phyloP scores from a whole-genome alignment of 2,888 invertebrate species.

The Stictocephala bisonia region DNA sequence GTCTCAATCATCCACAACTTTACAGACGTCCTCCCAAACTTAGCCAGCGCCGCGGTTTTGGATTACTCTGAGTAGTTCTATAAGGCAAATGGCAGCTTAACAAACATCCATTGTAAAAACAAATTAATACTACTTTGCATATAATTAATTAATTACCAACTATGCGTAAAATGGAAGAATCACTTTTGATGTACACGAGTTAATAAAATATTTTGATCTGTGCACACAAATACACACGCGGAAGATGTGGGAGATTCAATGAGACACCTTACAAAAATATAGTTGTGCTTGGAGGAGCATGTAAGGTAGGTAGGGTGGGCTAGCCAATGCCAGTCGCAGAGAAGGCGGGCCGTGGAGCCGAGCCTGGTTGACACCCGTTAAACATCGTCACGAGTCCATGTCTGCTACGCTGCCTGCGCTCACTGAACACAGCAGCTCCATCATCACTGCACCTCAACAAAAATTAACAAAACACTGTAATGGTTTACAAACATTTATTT shows the following conservation, averaged over 20 bases:
- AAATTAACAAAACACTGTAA: no score
- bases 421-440: not conserved
- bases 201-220: constrained; percentile 33
- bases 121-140: constrained; percentile 27
- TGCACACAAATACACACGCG: constrained; percentile 7
- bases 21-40: no score
- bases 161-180: constrained; percentile 32
- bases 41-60: no score
- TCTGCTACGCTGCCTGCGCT: constrained; percentile 19
- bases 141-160: constrained; percentile 12
- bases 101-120: constrained; percentile 30
- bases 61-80: no score
- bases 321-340: constrained; percentile 45
- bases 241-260: constrained; percentile 20
- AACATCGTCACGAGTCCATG: constrained; percentile 50
- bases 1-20: no score
- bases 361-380: constrained; percentile 9
- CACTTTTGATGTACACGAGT: constrained; percentile 26
- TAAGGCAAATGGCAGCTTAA: constrained; percentile 47
- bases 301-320: not conserved
- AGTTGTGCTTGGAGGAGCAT: constrained; percentile 23
- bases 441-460: constrained; percentile 17
- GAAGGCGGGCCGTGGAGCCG: constrained; percentile 41
- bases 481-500: no score
- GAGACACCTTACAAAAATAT: constrained; percentile 29